phyloP scores from a whole-genome alignment of 2,113 vertebrate genomes.

The Sylvietta virens region DNA sequence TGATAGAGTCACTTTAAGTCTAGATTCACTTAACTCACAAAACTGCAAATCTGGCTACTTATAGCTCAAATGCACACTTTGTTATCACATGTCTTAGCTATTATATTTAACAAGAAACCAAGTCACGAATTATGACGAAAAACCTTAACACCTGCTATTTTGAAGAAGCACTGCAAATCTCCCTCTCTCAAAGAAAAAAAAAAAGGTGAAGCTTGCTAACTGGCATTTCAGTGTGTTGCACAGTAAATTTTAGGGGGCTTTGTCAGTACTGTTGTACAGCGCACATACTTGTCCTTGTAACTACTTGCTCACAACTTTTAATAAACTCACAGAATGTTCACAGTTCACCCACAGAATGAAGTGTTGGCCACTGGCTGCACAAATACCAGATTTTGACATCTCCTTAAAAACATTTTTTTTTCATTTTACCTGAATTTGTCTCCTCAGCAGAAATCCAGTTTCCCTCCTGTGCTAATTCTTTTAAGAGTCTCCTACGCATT shows the following conservation, averaged over 20 bases:
- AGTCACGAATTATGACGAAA: constrained; percentile 41
- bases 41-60: constrained; percentile 34
- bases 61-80: constrained; percentile 30
- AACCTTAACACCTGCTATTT: constrained; percentile 47
- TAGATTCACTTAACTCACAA: neutral
- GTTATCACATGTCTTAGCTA: constrained; percentile 35
- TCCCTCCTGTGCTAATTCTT: constrained; percentile 79
- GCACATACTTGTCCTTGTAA: neutral
- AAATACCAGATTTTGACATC: neutral
- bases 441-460: constrained; percentile 83
- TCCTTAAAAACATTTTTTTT: neutral
- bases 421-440: constrained; percentile 80
- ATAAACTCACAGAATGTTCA: neutral
- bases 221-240: neutral
- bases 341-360: neutral
- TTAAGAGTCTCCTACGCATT: constrained; percentile 81
- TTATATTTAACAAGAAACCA: constrained; percentile 46
- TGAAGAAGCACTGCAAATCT: constrained; percentile 4
- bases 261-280: neutral
- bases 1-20: constrained; percentile 5
- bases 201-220: neutral
- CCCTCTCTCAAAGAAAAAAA: neutral
- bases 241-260: neutral
- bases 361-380: neutral
- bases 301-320: neutral